These are phyloP conservation scores for Porites divaricata DNA, from an alignment of 92 coral and sea anemone species.

Conservation along the genomic window DNA sequence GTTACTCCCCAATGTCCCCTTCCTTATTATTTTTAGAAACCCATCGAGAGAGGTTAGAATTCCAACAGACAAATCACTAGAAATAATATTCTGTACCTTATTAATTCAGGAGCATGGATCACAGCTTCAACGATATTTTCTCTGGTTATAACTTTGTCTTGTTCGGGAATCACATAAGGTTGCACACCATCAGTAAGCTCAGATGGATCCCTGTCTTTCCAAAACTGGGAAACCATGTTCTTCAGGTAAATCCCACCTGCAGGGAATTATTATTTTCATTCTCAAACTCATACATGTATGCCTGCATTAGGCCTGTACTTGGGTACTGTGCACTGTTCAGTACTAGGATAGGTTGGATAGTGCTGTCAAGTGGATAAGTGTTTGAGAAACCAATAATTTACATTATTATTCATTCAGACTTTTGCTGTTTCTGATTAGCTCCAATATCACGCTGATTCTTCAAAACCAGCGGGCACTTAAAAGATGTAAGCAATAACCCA, in stretches of 20 bases:
- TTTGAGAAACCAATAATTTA: too few relatives aligned
- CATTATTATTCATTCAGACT: too few relatives aligned
- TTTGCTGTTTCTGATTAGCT: too few relatives aligned
- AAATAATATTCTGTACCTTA: conserved; percentile 60
- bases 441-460: too few relatives aligned
- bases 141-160: conserved; percentile 87
- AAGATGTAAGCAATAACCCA: too few relatives aligned
- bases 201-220: conserved; percentile 90
- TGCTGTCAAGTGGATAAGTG: too few relatives aligned
- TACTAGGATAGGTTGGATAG: too few relatives aligned
- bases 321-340: too few relatives aligned
- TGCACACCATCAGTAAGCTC: conserved; percentile 73
- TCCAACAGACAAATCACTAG: too few relatives aligned
- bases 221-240: conserved; percentile 92
- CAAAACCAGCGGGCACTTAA: too few relatives aligned
- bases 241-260: conserved; percentile 95
- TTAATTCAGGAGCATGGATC: conserved; percentile 91
- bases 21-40: background rate
- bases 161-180: conserved; percentile 82
- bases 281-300: background rate
- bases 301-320: background rate
- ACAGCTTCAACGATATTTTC: conserved; percentile 92
- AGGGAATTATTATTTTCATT: background rate
- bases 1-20: too few relatives aligned
- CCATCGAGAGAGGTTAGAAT: too few relatives aligned